Evolutionary conservation across 2,797 vertebrate species (phyloP).

Genomic region (Xenops minutus): DNA sequence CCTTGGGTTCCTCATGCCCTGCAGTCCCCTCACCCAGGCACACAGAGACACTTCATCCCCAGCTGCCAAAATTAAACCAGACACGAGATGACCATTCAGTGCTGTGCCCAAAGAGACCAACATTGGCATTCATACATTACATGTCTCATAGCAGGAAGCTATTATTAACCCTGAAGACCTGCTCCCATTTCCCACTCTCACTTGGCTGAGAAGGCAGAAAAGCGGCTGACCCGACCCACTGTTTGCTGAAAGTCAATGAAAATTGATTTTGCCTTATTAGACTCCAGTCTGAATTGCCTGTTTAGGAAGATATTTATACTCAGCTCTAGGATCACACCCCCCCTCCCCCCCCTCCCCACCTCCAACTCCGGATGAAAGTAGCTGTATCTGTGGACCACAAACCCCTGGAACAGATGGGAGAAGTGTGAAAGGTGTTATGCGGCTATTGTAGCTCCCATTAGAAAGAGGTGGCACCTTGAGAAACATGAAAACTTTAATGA

Average conservation of each 20-base stretch:
- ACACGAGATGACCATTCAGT: background rate
- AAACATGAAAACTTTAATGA: conserved; percentile 21
- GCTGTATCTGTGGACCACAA: background rate
- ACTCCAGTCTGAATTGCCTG: background rate
- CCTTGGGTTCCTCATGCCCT: background rate
- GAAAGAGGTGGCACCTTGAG: conserved; percentile 46
- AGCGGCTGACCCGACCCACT: background rate
- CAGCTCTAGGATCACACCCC: background rate
- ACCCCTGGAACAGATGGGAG: conserved; percentile 27
- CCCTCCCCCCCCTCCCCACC: too few species aligned
- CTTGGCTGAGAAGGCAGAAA: background rate
- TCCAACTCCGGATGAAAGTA: background rate
- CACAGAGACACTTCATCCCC: background rate
- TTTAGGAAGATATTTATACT: background rate
- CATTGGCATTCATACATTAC: background rate
- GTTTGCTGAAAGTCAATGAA: background rate
- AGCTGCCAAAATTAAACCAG: background rate
- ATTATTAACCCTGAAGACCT: background rate
- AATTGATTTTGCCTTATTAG: background rate
- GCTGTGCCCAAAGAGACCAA: background rate
- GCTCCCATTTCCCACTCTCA: background rate
- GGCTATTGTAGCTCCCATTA: background rate
- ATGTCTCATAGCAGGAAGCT: background rate
- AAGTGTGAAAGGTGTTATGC: background rate
- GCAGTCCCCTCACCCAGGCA: accelerated